Evolutionary conservation across 1,140 invertebrate genomes (phyloP), one percentile per base, ranked within the genome.

Genomic region (Teleogryllus occipitalis): DNA sequence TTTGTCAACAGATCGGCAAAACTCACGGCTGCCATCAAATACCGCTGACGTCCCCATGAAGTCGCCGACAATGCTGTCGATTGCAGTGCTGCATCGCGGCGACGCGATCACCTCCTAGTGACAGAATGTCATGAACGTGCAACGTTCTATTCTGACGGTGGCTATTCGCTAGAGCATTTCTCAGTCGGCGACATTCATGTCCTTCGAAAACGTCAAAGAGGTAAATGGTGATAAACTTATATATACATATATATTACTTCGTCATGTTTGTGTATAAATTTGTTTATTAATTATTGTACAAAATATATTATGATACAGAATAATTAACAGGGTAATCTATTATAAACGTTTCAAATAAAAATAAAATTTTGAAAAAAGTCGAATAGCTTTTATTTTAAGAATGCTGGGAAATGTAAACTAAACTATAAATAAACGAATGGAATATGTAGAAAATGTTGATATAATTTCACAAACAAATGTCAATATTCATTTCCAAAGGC

Each of bases 281-380:
- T 65, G 54, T 65, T 65, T 65, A 65, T 65, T 65, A 65, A 65
- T 65, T 65, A 65, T 65, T 65, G 54, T 65, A 65, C 54, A 65
- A 65, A 65, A 65, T 65, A 65, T 65, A 65, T 65, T 65, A 65
- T 65, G 54, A 65, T 65, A 65, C 54, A 65, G 54, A 65, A 65
- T 65, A 65, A 65, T 65, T 65, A 65, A 65, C 54, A 65, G 54
- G 54, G 54, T 65, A 65, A 65, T 65, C 54, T 65, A 65, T 65
- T 18, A 65, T 65, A 65, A 65, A 65, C 54, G 54, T 65, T 65
- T 65, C 27, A 65, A 65, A 65, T 65, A 65, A 65, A 65, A 65
- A 65, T 65, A 65, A 65, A 65, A 65, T 65, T 65, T 65, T 65
- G 54, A 65, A 65, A 65, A 65, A 65, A 65, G 54, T 65, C 10